Evolutionary conservation across 37 sponge, comb jelly and placozoan genomes (phyloP), one percentile per base, ranked within the genome.

Genomic region (Theonella swinhoei): DNA sequence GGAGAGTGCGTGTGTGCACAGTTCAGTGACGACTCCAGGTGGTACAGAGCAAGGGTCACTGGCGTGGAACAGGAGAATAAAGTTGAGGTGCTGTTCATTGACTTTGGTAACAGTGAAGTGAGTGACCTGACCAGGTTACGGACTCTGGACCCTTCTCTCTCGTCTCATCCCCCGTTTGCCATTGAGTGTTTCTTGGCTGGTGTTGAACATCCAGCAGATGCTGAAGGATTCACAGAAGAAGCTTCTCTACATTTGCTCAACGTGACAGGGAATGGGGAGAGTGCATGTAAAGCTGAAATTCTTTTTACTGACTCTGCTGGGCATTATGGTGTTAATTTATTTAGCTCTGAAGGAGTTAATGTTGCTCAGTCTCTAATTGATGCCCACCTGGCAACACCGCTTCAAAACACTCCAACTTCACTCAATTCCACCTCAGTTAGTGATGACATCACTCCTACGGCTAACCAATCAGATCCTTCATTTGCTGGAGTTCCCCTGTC

Each of bases 71-170:
- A 35, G 1, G 47, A 76, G 26, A 39, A 24, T 1, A 38, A 74
- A 38, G 68, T 54, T 17, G 71, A 84, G 3, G 82, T 95, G 11
- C 25, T 70, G 35, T 95, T 72, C 67, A 59, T 95, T 23, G 96
- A 95, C 63, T 95, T 70, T 80, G 96, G 96, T 2, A 95, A 92
- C 75, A 36, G 34, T 0, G 88, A 90, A 30, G n/a, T 64, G 0
- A 78, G 88, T 8, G 76, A 85, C 3, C 22, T 88, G 28, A 17
- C 78, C 8, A 72, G 5, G 9, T n/a, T 89, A 5, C 63, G 75
- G 11, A 1, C 31, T 5, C 74, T 84, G 8, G 74, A 65, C 22
- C 37, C 63, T 39, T 64, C 37, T 14, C 65, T 89, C 9, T 14
- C 36, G 1, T 25, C 64, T 8, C 32, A 84, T 4, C 80, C 88